Conservation (phyloP, 1,140 invertebrate species). For the Zaprionus vittiger region DNA sequence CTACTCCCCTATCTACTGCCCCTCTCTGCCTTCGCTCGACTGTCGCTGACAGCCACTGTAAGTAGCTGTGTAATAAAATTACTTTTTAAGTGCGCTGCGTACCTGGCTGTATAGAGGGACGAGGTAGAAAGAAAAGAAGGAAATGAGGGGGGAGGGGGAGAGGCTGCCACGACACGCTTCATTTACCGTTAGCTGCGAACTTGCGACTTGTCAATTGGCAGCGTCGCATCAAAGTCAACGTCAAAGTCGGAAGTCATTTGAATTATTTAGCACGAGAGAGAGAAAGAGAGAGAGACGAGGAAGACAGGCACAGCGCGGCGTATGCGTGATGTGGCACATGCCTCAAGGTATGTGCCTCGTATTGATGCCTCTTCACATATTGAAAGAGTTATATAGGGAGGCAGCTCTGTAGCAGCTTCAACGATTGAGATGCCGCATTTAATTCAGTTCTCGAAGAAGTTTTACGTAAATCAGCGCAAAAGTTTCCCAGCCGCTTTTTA, state of each 20-base stretch:
- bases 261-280: constrained; percentile 61
- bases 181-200: constrained; percentile 41
- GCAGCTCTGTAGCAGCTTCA: not conserved
- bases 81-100: constrained; percentile 75
- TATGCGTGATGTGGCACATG: constrained; percentile 41
- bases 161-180: constrained; percentile 41
- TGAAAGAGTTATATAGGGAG: not conserved
- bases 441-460: constrained; percentile 10
- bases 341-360: too few relatives aligned
- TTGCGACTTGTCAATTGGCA: constrained; percentile 29
- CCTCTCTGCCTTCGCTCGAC: constrained; percentile 8
- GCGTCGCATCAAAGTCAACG: constrained; percentile 66
- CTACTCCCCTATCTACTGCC: constrained; percentile 2
- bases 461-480: constrained; percentile 49
- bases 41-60: constrained; percentile 58
- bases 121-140: not conserved
- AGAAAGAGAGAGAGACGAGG: not conserved
- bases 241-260: constrained; percentile 76
- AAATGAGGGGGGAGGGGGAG: not conserved
- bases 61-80: constrained; percentile 81
- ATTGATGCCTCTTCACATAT: not conserved
- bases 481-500: constrained; percentile 17
- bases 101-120: constrained; percentile 35
- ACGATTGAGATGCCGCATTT: not conserved
- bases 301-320: constrained; percentile 21